phyloP scores from a whole-genome alignment of 2,113 vertebrate genomes.

The Phrynosoma blainvillii region DNA sequence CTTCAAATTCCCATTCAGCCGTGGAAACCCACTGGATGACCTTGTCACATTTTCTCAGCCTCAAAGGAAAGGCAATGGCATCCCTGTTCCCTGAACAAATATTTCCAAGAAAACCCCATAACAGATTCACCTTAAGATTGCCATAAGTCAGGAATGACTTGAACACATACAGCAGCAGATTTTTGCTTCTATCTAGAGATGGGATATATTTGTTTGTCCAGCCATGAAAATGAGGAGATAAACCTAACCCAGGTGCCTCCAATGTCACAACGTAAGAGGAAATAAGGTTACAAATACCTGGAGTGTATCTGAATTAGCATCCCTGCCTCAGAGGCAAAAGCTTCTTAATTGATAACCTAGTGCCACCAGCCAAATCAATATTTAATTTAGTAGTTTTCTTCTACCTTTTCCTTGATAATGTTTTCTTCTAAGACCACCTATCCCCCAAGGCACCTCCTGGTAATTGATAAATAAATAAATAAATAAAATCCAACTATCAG shows the following conservation, averaged over 20 bases:
- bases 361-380: background rate
- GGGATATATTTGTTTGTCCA: background rate
- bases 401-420: background rate
- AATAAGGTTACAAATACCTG: fast-evolving
- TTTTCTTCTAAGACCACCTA: background rate
- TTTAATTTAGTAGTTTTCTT: constrained; percentile 3
- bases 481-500: no score
- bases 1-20: no score
- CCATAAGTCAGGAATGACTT: no score
- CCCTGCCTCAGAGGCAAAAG: background rate
- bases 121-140: no score
- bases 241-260: background rate
- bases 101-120: no score
- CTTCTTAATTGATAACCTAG: constrained; percentile 16
- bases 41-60: no score
- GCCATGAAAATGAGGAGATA: background rate
- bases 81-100: no score
- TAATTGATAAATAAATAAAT: background rate
- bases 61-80: no score
- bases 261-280: background rate
- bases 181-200: background rate
- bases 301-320: background rate
- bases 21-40: no score
- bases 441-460: background rate
- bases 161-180: background rate